Evolutionary conservation across 2,888 invertebrate species (phyloP), one percentile per base, ranked within the genome.

Genomic region (Maniola hyperantus): DNA sequence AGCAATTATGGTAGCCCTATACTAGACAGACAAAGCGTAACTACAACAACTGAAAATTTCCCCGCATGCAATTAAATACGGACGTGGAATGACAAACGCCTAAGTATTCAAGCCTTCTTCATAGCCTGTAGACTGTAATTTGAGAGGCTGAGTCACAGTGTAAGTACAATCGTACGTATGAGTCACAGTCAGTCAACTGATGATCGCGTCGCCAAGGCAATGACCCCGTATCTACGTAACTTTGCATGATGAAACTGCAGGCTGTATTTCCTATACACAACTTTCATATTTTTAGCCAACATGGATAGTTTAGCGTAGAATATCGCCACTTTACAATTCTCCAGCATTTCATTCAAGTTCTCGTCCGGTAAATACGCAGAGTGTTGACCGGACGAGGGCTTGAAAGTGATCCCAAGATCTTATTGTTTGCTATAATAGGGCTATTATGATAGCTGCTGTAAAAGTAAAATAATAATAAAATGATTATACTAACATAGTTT

Each of bases 101-200:
- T 36, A 39, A 39, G 39, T 39, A 11, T 39, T 39, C 39, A 39
- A 39, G 39, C 39, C 39, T 39, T 39, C 39, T 11, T 39, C 39
- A 39, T 39, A 39, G 39, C 39, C 39, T 58, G 20, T 39, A 67
- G 64, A 50, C 61, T 59, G 64, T 64, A 51, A 50, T 20, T 60
- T 33, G 54, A 63, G 51, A 55, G 50, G 26, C 50, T 69, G 69
- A 69, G 48, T 69, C 69, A 69, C 48, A 20, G 50, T 6, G 20
- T 39, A 26, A 20, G 50, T 6, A 11, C 39, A 26, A 1, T 26
- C 26, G 26, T 26, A 26, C 26, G 2, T 26, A 48, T 70, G 70
- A 70, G 51, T 70, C 70, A 70, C 58, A 34, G 50, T 51, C 50
- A 51, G 48, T 18, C 33, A 64, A 18, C 64, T 67, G 67, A 67